Conservation (phyloP, 1,140 invertebrate species). For the Diprion similis region DNA sequence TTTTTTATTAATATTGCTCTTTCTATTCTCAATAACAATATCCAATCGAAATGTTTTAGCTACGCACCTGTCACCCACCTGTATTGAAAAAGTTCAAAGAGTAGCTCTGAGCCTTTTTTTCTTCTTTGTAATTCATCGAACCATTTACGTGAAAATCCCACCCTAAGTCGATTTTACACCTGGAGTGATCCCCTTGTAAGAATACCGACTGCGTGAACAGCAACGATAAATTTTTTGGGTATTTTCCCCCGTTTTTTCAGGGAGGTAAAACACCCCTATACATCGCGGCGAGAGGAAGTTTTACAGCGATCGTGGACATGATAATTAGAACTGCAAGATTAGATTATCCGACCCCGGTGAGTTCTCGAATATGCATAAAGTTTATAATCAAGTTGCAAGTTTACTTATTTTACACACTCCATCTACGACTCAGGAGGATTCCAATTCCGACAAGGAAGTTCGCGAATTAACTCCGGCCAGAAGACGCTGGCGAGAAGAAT, state of each 20-base stretch:
- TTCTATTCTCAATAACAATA: no score
- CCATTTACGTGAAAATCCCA: no score
- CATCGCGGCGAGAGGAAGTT: constrained; percentile 79
- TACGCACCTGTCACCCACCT: no score
- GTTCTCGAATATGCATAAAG: constrained; percentile 12
- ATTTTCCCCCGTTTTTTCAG: constrained; percentile 43
- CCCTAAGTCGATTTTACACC: no score
- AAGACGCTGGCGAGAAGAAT: constrained; percentile 45
- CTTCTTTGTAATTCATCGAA: no score
- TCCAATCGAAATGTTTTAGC: no score
- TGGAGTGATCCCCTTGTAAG: no score
- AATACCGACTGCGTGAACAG: no score
- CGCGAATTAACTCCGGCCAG: constrained; percentile 43
- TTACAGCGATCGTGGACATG: constrained; percentile 85
- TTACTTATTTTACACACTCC: constrained; percentile 21
- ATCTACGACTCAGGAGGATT: constrained; percentile 48
- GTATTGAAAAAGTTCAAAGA: no score
- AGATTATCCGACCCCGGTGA: constrained; percentile 54
- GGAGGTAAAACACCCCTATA: constrained; percentile 73
- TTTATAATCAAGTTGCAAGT: not conserved
- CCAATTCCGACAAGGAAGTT: constrained; percentile 46
- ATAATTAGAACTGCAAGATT: constrained; percentile 79
- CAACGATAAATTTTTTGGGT: no score
- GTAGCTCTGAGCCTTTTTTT: no score
- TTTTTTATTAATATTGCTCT: no score